phyloP scores from a whole-genome alignment of 1,140 invertebrate genomes.

The Cephus cinctus region DNA sequence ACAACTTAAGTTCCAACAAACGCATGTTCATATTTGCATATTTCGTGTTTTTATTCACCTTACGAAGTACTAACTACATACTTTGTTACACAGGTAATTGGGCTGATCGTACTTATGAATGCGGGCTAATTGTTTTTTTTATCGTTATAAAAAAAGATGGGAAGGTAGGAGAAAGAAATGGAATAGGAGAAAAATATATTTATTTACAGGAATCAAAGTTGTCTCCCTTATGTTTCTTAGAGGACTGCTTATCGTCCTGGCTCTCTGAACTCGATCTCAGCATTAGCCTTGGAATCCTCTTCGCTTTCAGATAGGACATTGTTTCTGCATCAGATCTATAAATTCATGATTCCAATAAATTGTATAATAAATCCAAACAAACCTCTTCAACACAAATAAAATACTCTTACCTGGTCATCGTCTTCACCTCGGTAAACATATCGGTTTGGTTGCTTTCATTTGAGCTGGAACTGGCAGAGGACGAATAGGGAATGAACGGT shows the following conservation, averaged over 20 bases:
- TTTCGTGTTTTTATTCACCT: slow-evolving; percentile 30
- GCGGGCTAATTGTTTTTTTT: slow-evolving; percentile 33
- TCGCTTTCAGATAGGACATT: slow-evolving; percentile 44
- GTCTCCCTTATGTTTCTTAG: slow-evolving; percentile 50
- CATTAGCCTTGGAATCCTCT: slow-evolving; percentile 48
- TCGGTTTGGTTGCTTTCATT: slow-evolving; percentile 31
- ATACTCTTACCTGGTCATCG: background rate
- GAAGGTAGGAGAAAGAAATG: too few species aligned
- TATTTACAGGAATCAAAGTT: slow-evolving; percentile 54
- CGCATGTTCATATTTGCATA: background rate
- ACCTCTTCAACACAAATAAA: slow-evolving; percentile 1
- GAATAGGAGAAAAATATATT: slow-evolving; percentile 46
- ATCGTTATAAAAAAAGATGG: slow-evolving; percentile 23
- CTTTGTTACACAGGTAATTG: slow-evolving; percentile 42
- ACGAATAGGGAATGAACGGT: slow-evolving; percentile 36
- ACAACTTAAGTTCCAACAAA: too few species aligned
- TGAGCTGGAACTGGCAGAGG: slow-evolving; percentile 25
- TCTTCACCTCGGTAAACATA: slow-evolving; percentile 21
- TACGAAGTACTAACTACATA: slow-evolving; percentile 40
- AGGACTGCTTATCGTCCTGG: slow-evolving; percentile 35
- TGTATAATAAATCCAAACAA: slow-evolving; percentile 13
- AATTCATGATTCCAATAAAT: slow-evolving; percentile 31
- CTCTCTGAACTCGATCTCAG: slow-evolving; percentile 34
- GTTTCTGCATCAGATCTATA: slow-evolving; percentile 21
- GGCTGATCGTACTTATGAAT: slow-evolving; percentile 23